Conservation (phyloP, 2,888 invertebrate species). For the Trachelus iudaicus region DNA sequence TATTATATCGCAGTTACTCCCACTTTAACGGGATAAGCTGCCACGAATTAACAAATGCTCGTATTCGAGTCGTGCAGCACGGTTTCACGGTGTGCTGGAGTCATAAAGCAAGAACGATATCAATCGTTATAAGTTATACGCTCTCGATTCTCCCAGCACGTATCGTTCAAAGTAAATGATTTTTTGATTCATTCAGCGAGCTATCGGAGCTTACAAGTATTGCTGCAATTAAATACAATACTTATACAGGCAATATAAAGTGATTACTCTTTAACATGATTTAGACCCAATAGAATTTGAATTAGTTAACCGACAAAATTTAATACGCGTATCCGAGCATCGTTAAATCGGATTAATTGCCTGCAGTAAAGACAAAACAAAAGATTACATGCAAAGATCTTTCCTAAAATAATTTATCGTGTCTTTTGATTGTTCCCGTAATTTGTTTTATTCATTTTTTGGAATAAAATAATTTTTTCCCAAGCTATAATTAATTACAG, state of each 20-base stretch:
- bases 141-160: neutral
- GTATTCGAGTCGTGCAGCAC: neutral
- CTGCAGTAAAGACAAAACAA: too few relatives aligned
- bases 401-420: neutral
- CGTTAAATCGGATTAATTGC: too few relatives aligned
- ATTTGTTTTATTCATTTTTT: neutral
- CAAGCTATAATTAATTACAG: neutral
- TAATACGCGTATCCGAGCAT: too few relatives aligned
- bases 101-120: neutral
- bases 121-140: neutral
- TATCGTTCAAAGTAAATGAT: neutral
- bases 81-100: too few relatives aligned
- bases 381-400: neutral
- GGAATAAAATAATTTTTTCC: neutral
- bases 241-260: too few relatives aligned
- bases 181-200: neutral
- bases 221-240: too few relatives aligned
- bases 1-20: too few relatives aligned
- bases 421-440: neutral
- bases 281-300: too few relatives aligned
- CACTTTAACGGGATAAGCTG: too few relatives aligned
- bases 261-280: too few relatives aligned
- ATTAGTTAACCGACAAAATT: too few relatives aligned
- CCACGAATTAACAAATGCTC: constrained; percentile 1
- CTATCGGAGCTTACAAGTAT: too few relatives aligned